Evolutionary conservation across 2,888 invertebrate species (phyloP).

Genomic region (Calliopum simillimum): DNA sequence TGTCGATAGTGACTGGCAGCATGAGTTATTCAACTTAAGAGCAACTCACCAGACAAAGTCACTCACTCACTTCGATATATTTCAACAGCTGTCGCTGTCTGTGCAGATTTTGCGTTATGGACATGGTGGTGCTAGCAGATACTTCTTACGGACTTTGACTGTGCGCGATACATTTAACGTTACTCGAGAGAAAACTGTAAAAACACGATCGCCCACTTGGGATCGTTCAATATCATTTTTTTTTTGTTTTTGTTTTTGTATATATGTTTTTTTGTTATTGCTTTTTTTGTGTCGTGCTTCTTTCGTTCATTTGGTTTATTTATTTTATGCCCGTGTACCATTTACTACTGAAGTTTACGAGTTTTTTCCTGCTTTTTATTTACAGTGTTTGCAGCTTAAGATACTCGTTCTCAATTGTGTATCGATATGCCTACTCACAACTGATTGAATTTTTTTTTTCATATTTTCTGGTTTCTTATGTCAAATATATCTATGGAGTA

Average conservation of each 20-base stretch:
- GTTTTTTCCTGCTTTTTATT: constrained; percentile 19
- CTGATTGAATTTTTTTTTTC: constrained; percentile 41
- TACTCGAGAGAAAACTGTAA: constrained; percentile 50
- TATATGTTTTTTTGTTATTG: not conserved
- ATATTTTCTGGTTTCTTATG: constrained; percentile 44
- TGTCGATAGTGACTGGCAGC: no score
- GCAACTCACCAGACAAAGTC: not conserved
- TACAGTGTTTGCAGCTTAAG: not conserved
- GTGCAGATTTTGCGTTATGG: not conserved
- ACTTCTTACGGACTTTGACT: not conserved
- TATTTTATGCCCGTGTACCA: not conserved
- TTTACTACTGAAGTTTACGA: constrained; percentile 18
- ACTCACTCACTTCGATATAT: not conserved
- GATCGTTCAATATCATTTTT: constrained; percentile 29
- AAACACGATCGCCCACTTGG: constrained; percentile 62
- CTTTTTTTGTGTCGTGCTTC: no score
- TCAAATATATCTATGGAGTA: not conserved
- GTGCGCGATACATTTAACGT: constrained; percentile 12
- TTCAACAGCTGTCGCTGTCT: constrained; percentile 6
- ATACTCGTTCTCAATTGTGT: not conserved
- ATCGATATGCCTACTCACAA: not conserved
- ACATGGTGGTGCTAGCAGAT: no score
- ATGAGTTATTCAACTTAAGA: no score
- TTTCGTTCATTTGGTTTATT: not conserved
- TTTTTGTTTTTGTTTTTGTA: not conserved